phyloP scores from a whole-genome alignment of 64 coral and sea anemone genomes.

The Trachythela sp. region DNA sequence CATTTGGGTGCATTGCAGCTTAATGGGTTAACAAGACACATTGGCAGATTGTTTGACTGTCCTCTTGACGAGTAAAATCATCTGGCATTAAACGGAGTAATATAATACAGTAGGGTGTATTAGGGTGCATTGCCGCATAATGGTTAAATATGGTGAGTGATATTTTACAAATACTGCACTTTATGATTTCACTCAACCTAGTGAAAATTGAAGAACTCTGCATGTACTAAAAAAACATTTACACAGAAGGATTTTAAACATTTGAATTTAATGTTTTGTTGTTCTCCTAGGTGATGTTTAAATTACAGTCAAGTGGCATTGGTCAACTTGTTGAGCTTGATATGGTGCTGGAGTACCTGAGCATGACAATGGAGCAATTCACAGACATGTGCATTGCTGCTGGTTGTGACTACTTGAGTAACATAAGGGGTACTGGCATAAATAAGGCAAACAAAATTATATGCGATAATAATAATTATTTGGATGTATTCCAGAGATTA shows the following conservation, averaged over 20 bases:
- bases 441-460: slow-evolving; percentile 35
- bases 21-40: too few relatives aligned
- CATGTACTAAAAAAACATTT: background rate
- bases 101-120: too few relatives aligned
- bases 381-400: slow-evolving; percentile 42
- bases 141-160: too few relatives aligned
- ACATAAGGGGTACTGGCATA: slow-evolving; percentile 51
- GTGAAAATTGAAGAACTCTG: background rate
- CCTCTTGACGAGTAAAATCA: too few relatives aligned
- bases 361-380: slow-evolving; percentile 29
- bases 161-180: too few relatives aligned
- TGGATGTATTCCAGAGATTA: background rate
- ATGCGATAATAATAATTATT: too few relatives aligned
- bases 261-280: background rate
- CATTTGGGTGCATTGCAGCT: too few relatives aligned
- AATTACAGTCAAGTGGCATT: slow-evolving; percentile 29
- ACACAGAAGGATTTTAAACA: background rate
- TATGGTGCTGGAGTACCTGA: slow-evolving; percentile 23
- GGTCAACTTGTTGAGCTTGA: slow-evolving; percentile 35
- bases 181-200: background rate
- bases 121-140: too few relatives aligned
- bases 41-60: too few relatives aligned
- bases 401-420: slow-evolving; percentile 49
- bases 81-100: too few relatives aligned
- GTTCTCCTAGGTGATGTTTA: slow-evolving; percentile 46